Evolutionary conservation across 1,140 invertebrate genomes (phyloP).

Genomic region (Lanistes nyassanus): DNA sequence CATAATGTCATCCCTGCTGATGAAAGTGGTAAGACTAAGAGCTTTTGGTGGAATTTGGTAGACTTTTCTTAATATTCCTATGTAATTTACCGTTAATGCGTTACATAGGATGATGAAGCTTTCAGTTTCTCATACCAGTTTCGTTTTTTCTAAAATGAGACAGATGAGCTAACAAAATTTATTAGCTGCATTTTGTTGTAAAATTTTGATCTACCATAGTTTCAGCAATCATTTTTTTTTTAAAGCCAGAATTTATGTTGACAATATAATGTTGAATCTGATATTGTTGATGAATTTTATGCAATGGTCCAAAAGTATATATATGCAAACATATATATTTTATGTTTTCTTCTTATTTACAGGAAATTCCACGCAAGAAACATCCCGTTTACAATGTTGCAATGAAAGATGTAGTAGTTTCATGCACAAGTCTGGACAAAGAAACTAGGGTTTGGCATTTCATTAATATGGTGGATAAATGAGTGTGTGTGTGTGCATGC

Average conservation of each 20-base stretch:
- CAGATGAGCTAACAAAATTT: too few relatives aligned
- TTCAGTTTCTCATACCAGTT: conserved; percentile 5
- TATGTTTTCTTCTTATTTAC: conserved; percentile 19
- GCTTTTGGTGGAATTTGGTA: not conserved
- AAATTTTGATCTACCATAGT: not conserved
- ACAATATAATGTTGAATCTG: not conserved
- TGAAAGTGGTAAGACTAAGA: conserved; percentile 66
- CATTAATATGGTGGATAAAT: not conserved
- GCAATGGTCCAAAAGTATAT: not conserved
- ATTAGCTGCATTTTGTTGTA: too few relatives aligned
- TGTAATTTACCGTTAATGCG: not conserved
- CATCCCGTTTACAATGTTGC: conserved; percentile 83
- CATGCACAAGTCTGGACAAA: conserved; percentile 76
- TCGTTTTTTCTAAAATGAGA: too few relatives aligned
- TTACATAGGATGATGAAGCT: not conserved
- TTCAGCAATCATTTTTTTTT: not conserved
- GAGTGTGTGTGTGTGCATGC: not conserved
- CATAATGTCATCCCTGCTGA: conserved; percentile 78
- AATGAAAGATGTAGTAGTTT: conserved; percentile 81
- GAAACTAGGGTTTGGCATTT: conserved; percentile 71
- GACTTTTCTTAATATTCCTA: not conserved
- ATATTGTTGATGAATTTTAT: not conserved
- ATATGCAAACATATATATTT: not conserved
- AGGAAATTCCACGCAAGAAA: conserved; percentile 79
- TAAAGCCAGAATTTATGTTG: not conserved